These are phyloP conservation scores for Gymnoscelis rufifasciata DNA, from an alignment of 2,888 invertebrate genomes.

Conservation along the genomic window DNA sequence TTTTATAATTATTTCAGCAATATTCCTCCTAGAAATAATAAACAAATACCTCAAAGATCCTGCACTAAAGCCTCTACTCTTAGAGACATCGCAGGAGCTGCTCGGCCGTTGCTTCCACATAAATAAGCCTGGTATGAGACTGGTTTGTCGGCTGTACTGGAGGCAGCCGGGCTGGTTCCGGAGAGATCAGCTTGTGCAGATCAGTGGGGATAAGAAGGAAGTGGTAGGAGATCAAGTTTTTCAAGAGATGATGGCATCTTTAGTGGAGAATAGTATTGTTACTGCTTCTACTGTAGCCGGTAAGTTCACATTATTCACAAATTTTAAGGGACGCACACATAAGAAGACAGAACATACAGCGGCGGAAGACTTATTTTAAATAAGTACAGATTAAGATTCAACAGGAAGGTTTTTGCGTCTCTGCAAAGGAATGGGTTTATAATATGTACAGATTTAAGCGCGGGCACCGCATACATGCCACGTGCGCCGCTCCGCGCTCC, in stretches of 20 bases:
- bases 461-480: no score
- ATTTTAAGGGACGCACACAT: not conserved
- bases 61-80: constrained; percentile 41
- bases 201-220: constrained; percentile 30
- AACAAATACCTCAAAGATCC: constrained; percentile 45
- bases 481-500: no score
- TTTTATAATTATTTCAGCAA: constrained; percentile 31
- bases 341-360: no score
- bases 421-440: no score
- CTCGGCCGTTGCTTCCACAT: constrained; percentile 39
- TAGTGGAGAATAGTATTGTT: constrained; percentile 45
- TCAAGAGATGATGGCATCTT: constrained; percentile 36
- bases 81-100: constrained; percentile 36
- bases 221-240: constrained; percentile 24
- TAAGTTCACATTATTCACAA: constrained; percentile 20
- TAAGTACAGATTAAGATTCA: no score
- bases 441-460: no score
- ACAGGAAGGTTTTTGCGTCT: no score
- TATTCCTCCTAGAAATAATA: constrained; percentile 51
- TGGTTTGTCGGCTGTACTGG: constrained; percentile 66
- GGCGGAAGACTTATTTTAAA: no score
- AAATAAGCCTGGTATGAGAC: constrained; percentile 44
- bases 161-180: constrained; percentile 55
- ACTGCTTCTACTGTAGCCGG: constrained; percentile 24
- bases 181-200: constrained; percentile 37